A percentile compares a stretch with the other conserved stretches of the same genome.
These are phyloP conservation scores for Haliclona indistincta DNA, from an alignment of 37 sponge, comb jelly and placozoan genomes.

Conservation along the genomic window DNA sequence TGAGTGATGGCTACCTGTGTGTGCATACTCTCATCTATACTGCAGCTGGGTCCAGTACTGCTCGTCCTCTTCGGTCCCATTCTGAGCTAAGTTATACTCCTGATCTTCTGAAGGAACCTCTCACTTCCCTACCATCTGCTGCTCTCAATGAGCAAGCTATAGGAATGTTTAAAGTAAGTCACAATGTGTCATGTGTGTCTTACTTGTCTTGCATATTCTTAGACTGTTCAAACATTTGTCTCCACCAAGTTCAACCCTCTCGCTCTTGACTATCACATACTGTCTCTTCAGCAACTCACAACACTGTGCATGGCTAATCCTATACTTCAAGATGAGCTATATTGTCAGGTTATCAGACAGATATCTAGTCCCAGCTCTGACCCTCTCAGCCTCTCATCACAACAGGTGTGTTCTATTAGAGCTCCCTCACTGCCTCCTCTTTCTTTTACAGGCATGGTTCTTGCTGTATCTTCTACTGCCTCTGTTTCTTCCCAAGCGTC, in stretches of 20 bases:
- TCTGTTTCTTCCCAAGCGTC: constrained; percentile 28
- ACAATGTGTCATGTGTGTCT: background rate
- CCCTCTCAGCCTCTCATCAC: background rate
- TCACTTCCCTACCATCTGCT: constrained; percentile 51
- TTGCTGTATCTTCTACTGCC: constrained; percentile 50
- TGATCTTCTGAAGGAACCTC: constrained; percentile 18
- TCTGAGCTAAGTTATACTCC: constrained; percentile 33
- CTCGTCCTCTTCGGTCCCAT: constrained; percentile 34
- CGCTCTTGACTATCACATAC: constrained; percentile 50
- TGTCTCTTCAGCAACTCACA: constrained; percentile 42
- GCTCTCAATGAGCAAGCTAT: constrained; percentile 28
- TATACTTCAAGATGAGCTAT: constrained; percentile 67
- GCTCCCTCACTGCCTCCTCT: background rate
- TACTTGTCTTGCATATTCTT: background rate
- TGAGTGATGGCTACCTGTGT: background rate
- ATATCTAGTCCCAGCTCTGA: constrained; percentile 15
- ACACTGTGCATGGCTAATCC: constrained; percentile 29
- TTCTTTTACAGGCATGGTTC: constrained; percentile 47
- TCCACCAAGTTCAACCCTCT: constrained; percentile 8
- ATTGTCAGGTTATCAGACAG: constrained; percentile 71
- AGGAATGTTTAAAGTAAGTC: constrained; percentile 39
- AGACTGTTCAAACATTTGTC: constrained; percentile 12
- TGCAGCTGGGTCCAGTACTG: background rate
- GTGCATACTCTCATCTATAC: background rate
- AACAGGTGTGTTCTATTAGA: background rate